A percentile compares a stretch with the other conserved stretches of the same genome.
phyloP scores from a whole-genome alignment of 2,888 invertebrate species.

The Pollenia griseotomentosa region DNA sequence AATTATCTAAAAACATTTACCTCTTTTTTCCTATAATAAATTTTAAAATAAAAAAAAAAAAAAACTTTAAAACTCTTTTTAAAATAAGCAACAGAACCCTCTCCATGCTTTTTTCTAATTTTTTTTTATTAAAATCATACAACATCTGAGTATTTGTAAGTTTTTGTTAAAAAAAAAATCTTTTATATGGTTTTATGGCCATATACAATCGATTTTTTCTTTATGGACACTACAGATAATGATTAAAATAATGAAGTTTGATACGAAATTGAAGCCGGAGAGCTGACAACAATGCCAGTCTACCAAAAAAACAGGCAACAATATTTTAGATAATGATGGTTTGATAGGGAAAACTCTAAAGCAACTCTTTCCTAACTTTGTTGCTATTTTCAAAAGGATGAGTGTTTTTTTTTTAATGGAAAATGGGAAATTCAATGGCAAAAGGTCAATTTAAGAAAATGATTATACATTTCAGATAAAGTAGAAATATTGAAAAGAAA shows the following conservation, averaged over 20 bases:
- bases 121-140: slow-evolving; percentile 42
- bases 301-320: slow-evolving; percentile 13
- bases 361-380: slow-evolving; percentile 24
- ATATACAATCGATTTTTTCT: slow-evolving; percentile 1
- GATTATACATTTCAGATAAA: neutral
- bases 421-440: slow-evolving; percentile 51
- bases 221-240: slow-evolving; percentile 57
- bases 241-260: slow-evolving; percentile 73
- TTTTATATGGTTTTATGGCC: slow-evolving; percentile 65
- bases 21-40: slow-evolving; percentile 37
- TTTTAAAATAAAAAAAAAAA: slow-evolving; percentile 28
- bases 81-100: slow-evolving; percentile 7
- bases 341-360: slow-evolving; percentile 37
- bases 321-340: slow-evolving; percentile 53
- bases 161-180: neutral
- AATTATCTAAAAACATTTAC: neutral
- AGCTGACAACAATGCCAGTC: slow-evolving; percentile 46
- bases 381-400: slow-evolving; percentile 45
- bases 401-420: slow-evolving; percentile 11
- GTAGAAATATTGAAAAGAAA: neutral
- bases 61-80: slow-evolving; percentile 19
- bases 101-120: slow-evolving; percentile 24
- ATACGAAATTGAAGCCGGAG: slow-evolving; percentile 67
- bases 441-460: slow-evolving; percentile 43
- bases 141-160: slow-evolving; percentile 16